Evolutionary conservation across 53 echinoderm and acorn worm species (phyloP), one percentile per base, ranked within the genome.

Genomic region (Echinometra lucunter): DNA sequence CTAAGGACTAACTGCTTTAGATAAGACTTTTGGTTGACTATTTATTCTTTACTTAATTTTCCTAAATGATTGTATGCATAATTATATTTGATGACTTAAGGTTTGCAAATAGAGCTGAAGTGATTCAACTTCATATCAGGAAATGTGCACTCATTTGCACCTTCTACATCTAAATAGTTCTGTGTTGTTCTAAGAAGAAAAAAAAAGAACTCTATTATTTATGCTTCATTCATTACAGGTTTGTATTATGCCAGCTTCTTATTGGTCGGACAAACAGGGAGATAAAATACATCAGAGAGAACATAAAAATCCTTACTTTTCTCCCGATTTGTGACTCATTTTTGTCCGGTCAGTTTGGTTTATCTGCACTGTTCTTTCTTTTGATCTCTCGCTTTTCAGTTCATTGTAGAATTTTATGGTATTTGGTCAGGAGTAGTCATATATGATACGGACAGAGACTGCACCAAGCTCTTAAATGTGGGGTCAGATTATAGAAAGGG

Each of bases 361-460:
- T 78, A 25, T 78, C 40, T 78, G 16, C 17, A 0, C 37, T 78
- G 40, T 40, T 78, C 78, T 40, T 49, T 88, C 53, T 88, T 30
- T 88, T 88, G 56, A 55, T 66, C 60, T 34, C 66, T 90, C 90
- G 10, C 9, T 63, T 37, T 60, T 57, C 63, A 63, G 19, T 63
- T 63, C 58, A 60, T 63, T 57, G 90, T 58, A 34, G 37, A 58
- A 90, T 90, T 90, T 63, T 40, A 90, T 90, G 90, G 90, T 90
- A 10, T 90, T 58, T 63, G 90, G 88, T 88, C 56, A 90, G 90
- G n/a, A 57, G 58, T 57, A 37, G 66, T 15, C 66, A 35, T 90
- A 55, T 56, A 53, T 30, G 88, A 88, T 56, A 21, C n/a, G 28
- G 17, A 88, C 88, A 49, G 88, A 42, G 78, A 78, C 35, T 40